These are phyloP conservation scores for Polyommatus icarus DNA, from an alignment of 2,888 invertebrate genomes.

Conservation along the genomic window DNA sequence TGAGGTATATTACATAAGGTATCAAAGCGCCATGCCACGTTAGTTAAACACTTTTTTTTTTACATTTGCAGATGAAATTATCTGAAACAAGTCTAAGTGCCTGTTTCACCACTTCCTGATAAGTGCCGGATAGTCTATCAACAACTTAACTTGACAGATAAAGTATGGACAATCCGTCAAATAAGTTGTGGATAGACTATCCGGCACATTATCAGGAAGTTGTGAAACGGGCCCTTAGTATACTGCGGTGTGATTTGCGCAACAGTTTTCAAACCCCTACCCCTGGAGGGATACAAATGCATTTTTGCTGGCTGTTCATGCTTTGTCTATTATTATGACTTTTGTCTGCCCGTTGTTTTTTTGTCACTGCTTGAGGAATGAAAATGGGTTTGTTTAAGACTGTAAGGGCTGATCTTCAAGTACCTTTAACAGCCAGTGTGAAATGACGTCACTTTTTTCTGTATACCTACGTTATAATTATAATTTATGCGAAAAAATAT, in stretches of 20 bases:
- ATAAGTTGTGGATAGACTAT: too few relatives aligned
- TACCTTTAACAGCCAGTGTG: background rate
- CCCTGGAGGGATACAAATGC: background rate
- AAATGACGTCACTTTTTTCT: too few relatives aligned
- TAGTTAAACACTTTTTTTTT: too few relatives aligned
- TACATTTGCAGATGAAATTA: background rate
- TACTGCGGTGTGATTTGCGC: background rate
- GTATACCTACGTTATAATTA: too few relatives aligned
- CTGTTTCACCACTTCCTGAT: background rate
- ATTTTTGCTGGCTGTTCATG: background rate
- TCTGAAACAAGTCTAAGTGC: background rate
- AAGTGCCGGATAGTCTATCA: too few relatives aligned
- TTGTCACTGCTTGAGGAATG: background rate
- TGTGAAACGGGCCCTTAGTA: too few relatives aligned
- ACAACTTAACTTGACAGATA: too few relatives aligned
- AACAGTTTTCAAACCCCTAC: background rate
- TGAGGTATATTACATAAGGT: too few relatives aligned
- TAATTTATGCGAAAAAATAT: too few relatives aligned
- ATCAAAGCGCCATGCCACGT: too few relatives aligned
- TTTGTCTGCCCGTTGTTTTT: slow-evolving; percentile 24
- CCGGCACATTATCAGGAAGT: too few relatives aligned
- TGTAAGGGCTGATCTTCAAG: background rate
- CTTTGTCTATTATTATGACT: slow-evolving; percentile 3
- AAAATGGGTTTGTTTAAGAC: background rate
- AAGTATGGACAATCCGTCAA: too few relatives aligned